Percentiles rank a stretch among this genome's conserved stretches.
phyloP scores from a whole-genome alignment of 2,113 vertebrate species.

The Phrynocephalus versicolor region DNA sequence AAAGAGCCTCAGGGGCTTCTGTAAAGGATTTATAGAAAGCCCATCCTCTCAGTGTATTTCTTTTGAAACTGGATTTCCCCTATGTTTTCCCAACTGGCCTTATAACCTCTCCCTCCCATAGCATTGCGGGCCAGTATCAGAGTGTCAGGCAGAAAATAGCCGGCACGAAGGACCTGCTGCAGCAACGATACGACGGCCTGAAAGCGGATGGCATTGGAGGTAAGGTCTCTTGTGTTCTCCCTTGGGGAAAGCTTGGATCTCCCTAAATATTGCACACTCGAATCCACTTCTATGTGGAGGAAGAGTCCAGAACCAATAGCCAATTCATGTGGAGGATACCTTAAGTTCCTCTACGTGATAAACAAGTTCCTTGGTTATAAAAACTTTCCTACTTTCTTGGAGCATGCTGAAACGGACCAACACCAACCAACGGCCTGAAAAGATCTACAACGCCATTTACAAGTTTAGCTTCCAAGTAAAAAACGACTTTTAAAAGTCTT shows the following conservation, averaged over 20 bases:
- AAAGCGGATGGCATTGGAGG: slow-evolving; percentile 80
- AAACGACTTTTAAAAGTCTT: no score
- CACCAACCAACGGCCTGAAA: no score
- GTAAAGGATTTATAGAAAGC: no score
- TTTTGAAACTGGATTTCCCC: no score
- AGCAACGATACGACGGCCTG: slow-evolving; percentile 79
- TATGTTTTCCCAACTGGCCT: background rate
- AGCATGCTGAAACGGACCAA: no score
- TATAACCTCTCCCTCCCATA: slow-evolving; percentile 53
- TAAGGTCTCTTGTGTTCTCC: background rate
- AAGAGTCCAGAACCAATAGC: background rate
- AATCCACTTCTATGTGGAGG: background rate
- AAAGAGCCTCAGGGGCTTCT: background rate
- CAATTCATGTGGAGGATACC: background rate
- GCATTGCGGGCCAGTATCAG: slow-evolving; percentile 81
- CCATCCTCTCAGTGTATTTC: no score
- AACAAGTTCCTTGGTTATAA: background rate
- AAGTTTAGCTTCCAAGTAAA: no score
- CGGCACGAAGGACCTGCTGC: slow-evolving; percentile 74
- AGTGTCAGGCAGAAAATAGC: slow-evolving; percentile 81
- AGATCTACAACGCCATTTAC: no score
- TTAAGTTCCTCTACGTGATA: no score
- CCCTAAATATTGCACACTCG: background rate
- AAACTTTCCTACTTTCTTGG: no score
- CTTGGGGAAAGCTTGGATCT: background rate